Percentiles rank a stretch among this genome's conserved stretches.
These are phyloP conservation scores for Rhinatrema bivittatum DNA, from an alignment of 2,797 vertebrate genomes.

Conservation along the genomic window DNA sequence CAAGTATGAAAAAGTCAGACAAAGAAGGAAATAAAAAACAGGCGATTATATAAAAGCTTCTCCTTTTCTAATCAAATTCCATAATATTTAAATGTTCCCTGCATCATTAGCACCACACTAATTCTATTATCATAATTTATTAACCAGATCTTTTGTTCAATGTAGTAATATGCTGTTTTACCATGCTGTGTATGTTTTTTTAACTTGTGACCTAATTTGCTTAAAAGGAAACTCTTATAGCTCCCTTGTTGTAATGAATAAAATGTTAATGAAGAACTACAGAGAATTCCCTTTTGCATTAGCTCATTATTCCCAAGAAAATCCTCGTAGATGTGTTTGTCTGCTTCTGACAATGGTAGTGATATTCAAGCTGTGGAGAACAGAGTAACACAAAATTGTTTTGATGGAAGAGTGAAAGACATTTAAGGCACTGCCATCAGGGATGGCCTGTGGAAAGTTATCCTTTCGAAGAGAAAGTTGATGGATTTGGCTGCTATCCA, in stretches of 20 bases:
- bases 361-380: conserved; percentile 45
- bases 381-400: conserved; percentile 49
- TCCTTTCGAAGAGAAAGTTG: conserved; percentile 35
- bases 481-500: conserved; percentile 46
- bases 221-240: conserved; percentile 70
- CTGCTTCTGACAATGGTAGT: conserved; percentile 58
- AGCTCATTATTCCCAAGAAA: conserved; percentile 63
- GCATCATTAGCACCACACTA: conserved; percentile 46
- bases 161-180: conserved; percentile 54
- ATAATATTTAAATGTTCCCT: conserved; percentile 49
- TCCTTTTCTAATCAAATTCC: conserved; percentile 37
- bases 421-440: conserved; percentile 49
- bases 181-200: conserved; percentile 55
- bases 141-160: conserved; percentile 66
- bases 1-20: conserved; percentile 15
- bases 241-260: conserved; percentile 61
- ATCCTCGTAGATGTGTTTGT: conserved; percentile 67
- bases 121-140: conserved; percentile 69
- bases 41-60: conserved; percentile 32
- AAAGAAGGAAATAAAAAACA: conserved; percentile 29
- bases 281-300: conserved; percentile 64
- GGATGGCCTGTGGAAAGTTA: conserved; percentile 43
- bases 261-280: conserved; percentile 71
- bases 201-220: conserved; percentile 66
- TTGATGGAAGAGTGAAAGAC: conserved; percentile 60